Evolutionary conservation across 2,113 vertebrate genomes (phyloP).

Genomic region (Aspiorhynchus laticeps): DNA sequence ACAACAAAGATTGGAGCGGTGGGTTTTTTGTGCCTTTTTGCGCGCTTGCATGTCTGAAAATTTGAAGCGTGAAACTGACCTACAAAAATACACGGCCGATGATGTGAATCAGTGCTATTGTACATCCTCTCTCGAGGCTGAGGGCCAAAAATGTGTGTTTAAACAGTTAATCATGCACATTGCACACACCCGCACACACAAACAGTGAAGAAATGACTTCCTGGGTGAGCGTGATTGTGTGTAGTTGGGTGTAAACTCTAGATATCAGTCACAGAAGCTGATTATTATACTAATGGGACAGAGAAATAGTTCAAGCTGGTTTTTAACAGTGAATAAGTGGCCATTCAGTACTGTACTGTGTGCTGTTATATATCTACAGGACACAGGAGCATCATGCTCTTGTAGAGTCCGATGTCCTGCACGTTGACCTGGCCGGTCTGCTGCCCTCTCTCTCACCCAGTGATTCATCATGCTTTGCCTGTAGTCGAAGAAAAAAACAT

Average conservation of each 20-base stretch:
- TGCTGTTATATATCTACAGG: slow-evolving; percentile 15
- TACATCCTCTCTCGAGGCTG: slow-evolving; percentile 27
- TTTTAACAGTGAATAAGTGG: background rate
- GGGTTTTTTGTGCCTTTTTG: slow-evolving; percentile 6
- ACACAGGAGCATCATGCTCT: background rate
- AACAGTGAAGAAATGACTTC: background rate
- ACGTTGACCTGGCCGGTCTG: slow-evolving; percentile 4
- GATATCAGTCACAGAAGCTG: background rate
- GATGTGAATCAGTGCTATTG: slow-evolving; percentile 41
- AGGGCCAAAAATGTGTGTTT: slow-evolving; percentile 1
- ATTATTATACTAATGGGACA: slow-evolving; percentile 18
- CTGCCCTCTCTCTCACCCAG: slow-evolving; percentile 27
- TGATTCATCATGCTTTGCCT: slow-evolving; percentile 36
- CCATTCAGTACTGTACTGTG: background rate
- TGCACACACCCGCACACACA: slow-evolving; percentile 9
- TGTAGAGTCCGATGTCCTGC: background rate
- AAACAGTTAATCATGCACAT: slow-evolving; percentile 36
- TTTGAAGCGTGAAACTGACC: slow-evolving; percentile 42
- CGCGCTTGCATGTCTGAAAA: slow-evolving; percentile 26
- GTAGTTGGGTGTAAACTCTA: slow-evolving; percentile 27
- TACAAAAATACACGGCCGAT: slow-evolving; percentile 19
- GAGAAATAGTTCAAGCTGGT: background rate
- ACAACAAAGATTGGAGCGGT: slow-evolving; percentile 42
- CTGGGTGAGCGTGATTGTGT: slow-evolving; percentile 26
- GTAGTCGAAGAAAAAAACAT: background rate